phyloP scores from a whole-genome alignment of 2,888 invertebrate species.

The Orchesella flavescens region DNA sequence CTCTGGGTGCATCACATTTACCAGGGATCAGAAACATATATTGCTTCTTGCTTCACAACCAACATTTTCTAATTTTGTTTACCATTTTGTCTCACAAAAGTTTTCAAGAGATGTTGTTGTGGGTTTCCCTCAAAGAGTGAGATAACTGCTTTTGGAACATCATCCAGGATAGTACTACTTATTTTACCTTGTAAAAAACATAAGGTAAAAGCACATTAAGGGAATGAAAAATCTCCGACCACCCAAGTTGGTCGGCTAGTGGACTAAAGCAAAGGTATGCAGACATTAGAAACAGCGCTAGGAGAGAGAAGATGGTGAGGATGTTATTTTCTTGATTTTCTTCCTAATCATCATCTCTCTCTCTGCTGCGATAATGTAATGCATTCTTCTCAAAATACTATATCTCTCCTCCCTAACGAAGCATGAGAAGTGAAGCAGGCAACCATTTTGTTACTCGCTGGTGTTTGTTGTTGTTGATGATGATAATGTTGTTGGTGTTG shows the following conservation, averaged over 20 bases:
- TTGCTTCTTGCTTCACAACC: too few species aligned
- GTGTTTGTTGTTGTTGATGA: background rate
- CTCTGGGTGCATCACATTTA: too few species aligned
- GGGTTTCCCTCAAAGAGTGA: background rate
- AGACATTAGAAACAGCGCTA: constrained; percentile 18
- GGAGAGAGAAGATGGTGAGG: background rate
- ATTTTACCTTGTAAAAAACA: background rate
- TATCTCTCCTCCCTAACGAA: constrained; percentile 2
- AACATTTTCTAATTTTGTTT: too few species aligned
- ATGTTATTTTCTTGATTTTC: constrained; percentile 29
- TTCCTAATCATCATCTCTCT: constrained; percentile 23
- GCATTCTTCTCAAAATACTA: constrained; percentile 2
- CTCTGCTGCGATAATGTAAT: constrained; percentile 23
- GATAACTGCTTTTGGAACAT: background rate
- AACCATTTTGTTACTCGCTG: constrained; percentile 34
- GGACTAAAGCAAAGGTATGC: constrained; percentile 36
- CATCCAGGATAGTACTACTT: background rate
- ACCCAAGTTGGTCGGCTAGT: constrained; percentile 48
- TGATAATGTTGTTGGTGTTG: too few species aligned
- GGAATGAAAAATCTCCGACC: constrained; percentile 35
- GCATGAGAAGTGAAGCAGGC: constrained; percentile 7
- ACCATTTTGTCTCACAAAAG: too few species aligned
- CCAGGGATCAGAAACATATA: too few species aligned
- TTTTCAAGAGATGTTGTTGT: too few species aligned
- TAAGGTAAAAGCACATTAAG: background rate